Base-by-base conservation (phyloP, 2,113 vertebrate genomes). In the Bambusicola thoracicus region DNA sequence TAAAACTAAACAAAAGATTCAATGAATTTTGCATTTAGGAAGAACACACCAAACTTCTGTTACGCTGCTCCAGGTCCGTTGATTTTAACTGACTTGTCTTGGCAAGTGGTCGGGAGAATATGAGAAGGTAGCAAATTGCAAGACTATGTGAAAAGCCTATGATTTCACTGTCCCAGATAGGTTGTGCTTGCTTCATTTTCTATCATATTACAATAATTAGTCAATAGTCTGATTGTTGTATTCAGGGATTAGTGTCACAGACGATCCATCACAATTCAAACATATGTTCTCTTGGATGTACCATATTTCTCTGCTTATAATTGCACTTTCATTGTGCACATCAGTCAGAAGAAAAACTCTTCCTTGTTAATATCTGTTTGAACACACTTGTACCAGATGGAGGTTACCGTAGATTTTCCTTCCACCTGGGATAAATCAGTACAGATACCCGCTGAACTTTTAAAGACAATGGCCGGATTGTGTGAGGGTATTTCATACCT, bases 101-200 rank as follows among this genome's bases (percentile, higher is more conserved):
- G 90, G 92, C 93, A 93, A 67, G 65, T 73, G 5, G 77, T 2
- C 29, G 36, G 70, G 49, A 70, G 78, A 93, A 96, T 74, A 92
- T 85, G 86, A 96, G 90, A 95, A 94, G 85, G 85, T 55, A 94
- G 84, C 92, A 90, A 88, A 90, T 81, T 95, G 86, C 72, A 49
- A 55, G 90, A 85, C 89, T 44, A 63, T 85, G 81, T 80, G 81
- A 66, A 82, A 96, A 89, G 77, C 65, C 81, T 36, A 0, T 87
- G 77, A 93, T 95, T 94, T 95, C 66, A 70, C 49, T 40, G 63
- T 19, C 77, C 38, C 70, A 85, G 51, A 87, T 80, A 82, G 73
- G n/a, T 73, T 90, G n/a, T 92, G 27, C 86, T 73, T 11, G 44
- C 72, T 94, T 92, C 59, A 58, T 92, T 80, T 86, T 44, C 81